Conservation (phyloP, 1,140 invertebrate species). For the Steinernema feltiae region DNA sequence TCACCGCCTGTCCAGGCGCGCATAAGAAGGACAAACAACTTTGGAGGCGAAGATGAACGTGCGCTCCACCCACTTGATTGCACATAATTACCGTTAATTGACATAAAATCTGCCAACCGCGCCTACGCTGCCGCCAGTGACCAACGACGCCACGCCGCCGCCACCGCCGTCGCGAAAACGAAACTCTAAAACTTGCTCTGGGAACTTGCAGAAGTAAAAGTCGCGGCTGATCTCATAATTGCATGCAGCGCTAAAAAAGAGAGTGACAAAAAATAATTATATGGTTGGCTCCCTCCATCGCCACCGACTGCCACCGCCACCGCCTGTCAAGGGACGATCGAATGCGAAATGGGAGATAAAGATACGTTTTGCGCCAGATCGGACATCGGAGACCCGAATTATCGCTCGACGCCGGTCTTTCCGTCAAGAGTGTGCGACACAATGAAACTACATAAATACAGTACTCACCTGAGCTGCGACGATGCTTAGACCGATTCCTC, state of each 20-base stretch:
- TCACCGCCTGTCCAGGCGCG: not conserved
- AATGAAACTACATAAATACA: slow-evolving; percentile 2
- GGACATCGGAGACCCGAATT: not conserved
- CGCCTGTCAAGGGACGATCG: not conserved
- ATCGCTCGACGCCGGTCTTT: not conserved
- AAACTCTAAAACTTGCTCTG: not conserved
- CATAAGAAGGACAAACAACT: not conserved
- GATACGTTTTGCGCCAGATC: slow-evolving; percentile 22
- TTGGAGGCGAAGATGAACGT: not conserved
- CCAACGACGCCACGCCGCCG: no score
- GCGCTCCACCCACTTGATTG: slow-evolving; percentile 3
- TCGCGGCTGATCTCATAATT: slow-evolving; percentile 4
- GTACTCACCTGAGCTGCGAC: slow-evolving; percentile 51
- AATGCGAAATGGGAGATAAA: not conserved
- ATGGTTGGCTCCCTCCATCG: not conserved
- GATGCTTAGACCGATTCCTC: slow-evolving; percentile 53
- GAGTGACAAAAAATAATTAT: not conserved
- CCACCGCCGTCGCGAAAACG: not conserved
- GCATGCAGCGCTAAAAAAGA: not conserved
- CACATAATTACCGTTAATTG: slow-evolving; percentile 7
- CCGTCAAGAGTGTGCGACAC: not conserved
- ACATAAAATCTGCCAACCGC: not conserved
- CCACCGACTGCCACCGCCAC: not conserved
- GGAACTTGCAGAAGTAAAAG: slow-evolving; percentile 4
- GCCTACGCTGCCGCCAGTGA: no score